phyloP scores from a whole-genome alignment of 2,113 vertebrate species.

The Hemibagrus wyckioides region DNA sequence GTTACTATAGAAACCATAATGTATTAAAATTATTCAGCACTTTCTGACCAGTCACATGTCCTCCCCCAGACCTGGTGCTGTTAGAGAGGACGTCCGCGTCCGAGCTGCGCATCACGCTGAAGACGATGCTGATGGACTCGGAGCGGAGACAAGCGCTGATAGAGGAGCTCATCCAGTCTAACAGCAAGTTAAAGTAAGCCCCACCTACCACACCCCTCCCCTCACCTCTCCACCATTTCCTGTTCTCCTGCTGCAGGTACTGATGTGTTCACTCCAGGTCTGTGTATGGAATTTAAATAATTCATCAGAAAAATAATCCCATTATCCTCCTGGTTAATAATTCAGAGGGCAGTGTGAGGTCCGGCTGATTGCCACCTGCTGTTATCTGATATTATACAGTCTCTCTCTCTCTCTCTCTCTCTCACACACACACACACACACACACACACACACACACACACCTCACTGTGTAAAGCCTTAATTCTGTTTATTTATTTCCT shows the following conservation, averaged over 20 bases:
- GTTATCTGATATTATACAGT: constrained; percentile 44
- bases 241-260: not conserved
- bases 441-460: not conserved
- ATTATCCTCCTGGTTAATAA: constrained; percentile 53
- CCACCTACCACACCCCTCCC: not conserved
- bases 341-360: constrained; percentile 39
- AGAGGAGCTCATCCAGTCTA: constrained; percentile 81
- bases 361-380: constrained; percentile 59
- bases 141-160: constrained; percentile 80
- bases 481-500: not conserved
- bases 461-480: not conserved
- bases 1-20: not conserved
- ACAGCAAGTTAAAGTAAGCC: constrained; percentile 81
- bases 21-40: not conserved
- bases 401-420: not conserved
- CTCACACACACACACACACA: not conserved
- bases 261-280: not conserved
- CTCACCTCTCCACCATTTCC: not conserved
- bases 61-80: constrained; percentile 74
- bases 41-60: not conserved
- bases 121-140: constrained; percentile 78
- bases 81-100: constrained; percentile 78
- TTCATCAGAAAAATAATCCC: not conserved
- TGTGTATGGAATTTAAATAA: not conserved
- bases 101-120: constrained; percentile 76